Conservation (phyloP, 2,888 invertebrate genomes). For the Stenodera caucasica region DNA sequence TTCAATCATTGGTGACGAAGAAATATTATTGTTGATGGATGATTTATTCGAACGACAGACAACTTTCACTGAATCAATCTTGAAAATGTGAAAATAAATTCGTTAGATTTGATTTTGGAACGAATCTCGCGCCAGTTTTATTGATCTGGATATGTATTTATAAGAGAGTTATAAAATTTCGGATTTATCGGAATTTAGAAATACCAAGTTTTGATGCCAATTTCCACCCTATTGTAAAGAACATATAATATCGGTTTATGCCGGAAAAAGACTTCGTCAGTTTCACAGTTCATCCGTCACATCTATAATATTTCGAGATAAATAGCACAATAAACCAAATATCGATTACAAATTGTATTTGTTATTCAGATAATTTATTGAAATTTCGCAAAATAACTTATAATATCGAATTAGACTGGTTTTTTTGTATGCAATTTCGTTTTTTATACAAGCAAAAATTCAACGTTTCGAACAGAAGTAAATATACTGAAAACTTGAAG, state of each 20-base stretch:
- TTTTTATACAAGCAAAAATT: constrained; percentile 21
- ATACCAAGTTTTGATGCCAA: neutral
- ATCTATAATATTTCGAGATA: neutral
- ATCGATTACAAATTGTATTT: constrained; percentile 21
- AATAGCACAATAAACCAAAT: constrained; percentile 17
- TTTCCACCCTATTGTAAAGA: too few relatives aligned
- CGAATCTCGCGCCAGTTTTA: too few relatives aligned
- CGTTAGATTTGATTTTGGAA: too few relatives aligned
- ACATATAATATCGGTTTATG: too few relatives aligned
- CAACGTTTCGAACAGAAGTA: constrained; percentile 39
- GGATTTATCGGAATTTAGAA: too few relatives aligned
- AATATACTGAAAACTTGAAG: constrained; percentile 40
- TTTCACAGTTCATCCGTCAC: neutral
- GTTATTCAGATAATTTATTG: constrained; percentile 27
- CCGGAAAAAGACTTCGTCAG: neutral
- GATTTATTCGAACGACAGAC: too few relatives aligned
- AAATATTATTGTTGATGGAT: too few relatives aligned
- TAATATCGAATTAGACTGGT: constrained; percentile 23
- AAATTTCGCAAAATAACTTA: constrained; percentile 34
- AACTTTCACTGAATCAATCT: too few relatives aligned
- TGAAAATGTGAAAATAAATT: too few relatives aligned
- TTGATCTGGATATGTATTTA: too few relatives aligned
- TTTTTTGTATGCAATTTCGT: neutral
- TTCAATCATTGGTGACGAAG: too few relatives aligned
- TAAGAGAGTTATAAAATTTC: too few relatives aligned